Base-by-base conservation (phyloP, 2,888 invertebrate species). In the Drosophila birchii region DNA sequence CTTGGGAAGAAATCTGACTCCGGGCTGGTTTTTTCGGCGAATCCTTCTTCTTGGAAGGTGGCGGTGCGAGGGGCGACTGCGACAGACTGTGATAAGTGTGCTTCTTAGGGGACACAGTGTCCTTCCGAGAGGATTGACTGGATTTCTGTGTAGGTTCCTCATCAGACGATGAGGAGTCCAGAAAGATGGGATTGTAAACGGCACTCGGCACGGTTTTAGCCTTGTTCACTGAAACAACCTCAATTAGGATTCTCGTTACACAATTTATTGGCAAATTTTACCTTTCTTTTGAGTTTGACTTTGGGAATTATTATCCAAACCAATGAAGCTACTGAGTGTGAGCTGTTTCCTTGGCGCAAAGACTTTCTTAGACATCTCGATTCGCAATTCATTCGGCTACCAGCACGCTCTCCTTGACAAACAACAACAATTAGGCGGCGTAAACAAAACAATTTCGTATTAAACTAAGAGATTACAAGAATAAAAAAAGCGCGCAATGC, bases 111-210 rank as follows among this genome's bases (percentile, higher is more conserved):
- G 80, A 45, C 16, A 79, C 34, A 26, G 51, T 68, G 14, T 32
- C 63, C 44, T 59, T 75, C 20, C 55, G 5, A n/a, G 29, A 12
- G 5, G 44, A 29, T 51, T 49, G 43, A 12, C 58, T 26, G 64
- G 66, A n/a, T 16, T 36, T 73, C 38, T 59, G 54, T 1, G 26
- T 20, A 14, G 49, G 47, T 41, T 77, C 84, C 54, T 91, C 91
- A n/a, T 89, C 90, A 7, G 90, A 86, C 23, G 90, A 90, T 0
- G 91, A 91, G 11, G 91, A 90, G 68, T 91, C 91, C 34, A 91
- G 71, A 71, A 90, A 91, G 20, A 91, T 91, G 12, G 91, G 91
- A 69, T 91, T 91, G 43, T 80, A 81, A 11, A 78, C 72, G 54
- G 81, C 84, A 51, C 57, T 55, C 7, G 68, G 68, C 20, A 76